A percentile compares a stretch with the other conserved stretches of the same genome.
Conservation (phyloP, 2,113 vertebrate species). For the Xyrauchen texanus region DNA sequence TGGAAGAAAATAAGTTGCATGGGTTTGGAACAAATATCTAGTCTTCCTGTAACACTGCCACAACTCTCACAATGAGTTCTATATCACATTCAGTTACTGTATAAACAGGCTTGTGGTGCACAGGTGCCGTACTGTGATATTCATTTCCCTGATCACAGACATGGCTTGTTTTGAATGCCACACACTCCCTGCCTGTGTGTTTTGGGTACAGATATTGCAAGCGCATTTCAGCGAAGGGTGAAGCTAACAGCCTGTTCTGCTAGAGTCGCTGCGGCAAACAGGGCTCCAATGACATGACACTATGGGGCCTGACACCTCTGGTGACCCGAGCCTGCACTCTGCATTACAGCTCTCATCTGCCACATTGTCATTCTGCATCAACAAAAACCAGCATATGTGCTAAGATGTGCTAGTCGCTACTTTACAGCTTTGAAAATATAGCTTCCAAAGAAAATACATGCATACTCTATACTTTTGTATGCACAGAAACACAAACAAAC, state of each 20-base stretch:
- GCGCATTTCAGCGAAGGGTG: constrained; percentile 11
- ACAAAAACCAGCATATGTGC: not conserved
- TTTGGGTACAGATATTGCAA: constrained; percentile 9
- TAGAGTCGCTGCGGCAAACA: not conserved
- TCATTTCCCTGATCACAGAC: constrained; percentile 25
- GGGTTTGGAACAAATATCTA: too few relatives aligned
- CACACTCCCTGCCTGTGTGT: constrained; percentile 13
- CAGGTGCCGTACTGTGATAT: constrained; percentile 21
- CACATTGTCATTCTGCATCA: not conserved
- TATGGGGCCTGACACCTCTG: constrained; percentile 1
- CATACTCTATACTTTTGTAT: not conserved
- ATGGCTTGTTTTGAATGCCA: constrained; percentile 22
- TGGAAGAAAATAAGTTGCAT: too few relatives aligned
- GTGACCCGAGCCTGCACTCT: constrained; percentile 31
- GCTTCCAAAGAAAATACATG: not conserved
- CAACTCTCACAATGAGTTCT: not conserved
- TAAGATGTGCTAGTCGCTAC: not conserved
- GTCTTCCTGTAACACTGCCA: not conserved
- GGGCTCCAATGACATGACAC: not conserved
- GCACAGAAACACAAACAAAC: not conserved
- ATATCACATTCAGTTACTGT: not conserved
- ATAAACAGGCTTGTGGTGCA: constrained; percentile 4
- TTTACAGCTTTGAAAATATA: not conserved
- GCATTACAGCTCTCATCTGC: not conserved
- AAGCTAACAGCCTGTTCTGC: constrained; percentile 33